Conservation (phyloP, 2,888 invertebrate species). For the Crocallis elinguaria region DNA sequence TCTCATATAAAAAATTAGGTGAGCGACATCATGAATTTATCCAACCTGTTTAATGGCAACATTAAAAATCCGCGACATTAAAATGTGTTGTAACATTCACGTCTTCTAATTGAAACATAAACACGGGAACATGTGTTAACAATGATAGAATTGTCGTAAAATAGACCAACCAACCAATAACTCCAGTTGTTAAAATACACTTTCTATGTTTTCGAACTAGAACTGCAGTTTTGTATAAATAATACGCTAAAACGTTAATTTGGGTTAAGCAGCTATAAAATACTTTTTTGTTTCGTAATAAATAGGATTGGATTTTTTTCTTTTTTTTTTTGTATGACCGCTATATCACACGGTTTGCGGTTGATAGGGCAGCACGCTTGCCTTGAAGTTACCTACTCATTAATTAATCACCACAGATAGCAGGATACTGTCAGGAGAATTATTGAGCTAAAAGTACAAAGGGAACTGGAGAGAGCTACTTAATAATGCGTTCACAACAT, state of each 20-base stretch:
- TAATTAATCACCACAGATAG: too few species aligned
- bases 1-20: conserved; percentile 6
- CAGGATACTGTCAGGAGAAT: too few species aligned
- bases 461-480: too few species aligned
- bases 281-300: too few species aligned
- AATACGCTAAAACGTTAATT: background rate
- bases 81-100: conserved; percentile 14
- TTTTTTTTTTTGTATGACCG: too few species aligned
- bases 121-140: conserved; percentile 24
- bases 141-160: conserved; percentile 21
- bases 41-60: conserved; percentile 6
- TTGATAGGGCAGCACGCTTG: too few species aligned
- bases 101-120: conserved; percentile 19
- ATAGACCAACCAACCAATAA: conserved; percentile 14
- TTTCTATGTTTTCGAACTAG: conserved; percentile 15
- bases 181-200: conserved; percentile 20
- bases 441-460: too few species aligned
- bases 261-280: too few species aligned
- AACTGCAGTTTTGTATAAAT: background rate
- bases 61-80: conserved; percentile 26
- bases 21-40: conserved; percentile 9
- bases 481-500: too few species aligned
- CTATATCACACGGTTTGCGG: too few species aligned
- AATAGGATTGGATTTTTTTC: too few species aligned
- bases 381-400: too few species aligned